Evolutionary conservation across 2,888 invertebrate species (phyloP), one percentile per base, ranked within the genome.

Genomic region (Watsonalla binaria): DNA sequence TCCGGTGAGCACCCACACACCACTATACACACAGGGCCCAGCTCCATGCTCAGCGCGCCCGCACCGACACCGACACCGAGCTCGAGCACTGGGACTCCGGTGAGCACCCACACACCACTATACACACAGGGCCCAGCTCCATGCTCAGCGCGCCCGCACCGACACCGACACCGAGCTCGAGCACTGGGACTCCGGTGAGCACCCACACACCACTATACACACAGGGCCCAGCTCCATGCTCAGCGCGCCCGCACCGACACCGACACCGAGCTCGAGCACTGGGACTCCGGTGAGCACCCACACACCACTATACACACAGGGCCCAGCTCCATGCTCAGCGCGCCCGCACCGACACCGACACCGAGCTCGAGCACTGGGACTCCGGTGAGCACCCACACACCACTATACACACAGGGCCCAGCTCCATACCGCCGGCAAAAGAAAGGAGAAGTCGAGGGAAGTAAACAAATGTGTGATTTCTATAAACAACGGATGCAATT

Each of bases 31-130:
- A 90, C 92, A 82, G 92, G 92, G 53, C 82, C 82, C 58, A 78
- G 82, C 60, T 90, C 87, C 0, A 80, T 76, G 60, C 89, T 80
- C 78, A 68, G 67, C 60, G 75, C 33, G 59, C 82, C 76, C 83
- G 80, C 75, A 75, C 79, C 62, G 84, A 87, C 82, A 69, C 78
- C 60, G 80, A 83, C 74, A 74, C 80, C 64, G 85, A 86, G 70
- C 53, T 51, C 69, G 93, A 92, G 71, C 93, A 92, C 81, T 95
- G 95, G 95, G 95, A 95, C 90, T 95, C 95, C 78, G 95, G 95
- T 95, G 93, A 94, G 94, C 24, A 24, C 24, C 24, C 24, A 90
- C 47, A 55, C 42, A 47, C 49, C 6, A 46, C 46, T 46, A 46
- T 15, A 24, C 24, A 24, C 24, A 24, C 24, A 24, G 24, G 24